Base-by-base conservation (phyloP, 1,140 invertebrate genomes). In the Tribolium castaneum region DNA sequence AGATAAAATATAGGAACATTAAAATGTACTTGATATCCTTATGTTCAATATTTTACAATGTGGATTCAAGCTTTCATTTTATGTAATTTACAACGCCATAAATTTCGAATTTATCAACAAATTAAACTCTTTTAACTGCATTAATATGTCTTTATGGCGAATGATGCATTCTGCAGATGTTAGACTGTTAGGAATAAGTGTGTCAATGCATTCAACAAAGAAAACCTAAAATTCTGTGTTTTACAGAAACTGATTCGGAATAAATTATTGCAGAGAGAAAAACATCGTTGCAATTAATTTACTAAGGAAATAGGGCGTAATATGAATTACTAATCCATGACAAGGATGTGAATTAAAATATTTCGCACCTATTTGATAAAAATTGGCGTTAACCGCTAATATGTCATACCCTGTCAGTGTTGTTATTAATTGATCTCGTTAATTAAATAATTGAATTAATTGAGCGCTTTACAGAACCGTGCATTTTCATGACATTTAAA, bases 401-500 rank as follows among this genome's bases (percentile, higher is more conserved):
- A 6, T 19, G 19, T 59, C 54, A 59, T 22, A 22, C 22, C 22
- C 54, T 59, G 54, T 59, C 54, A 59, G 9, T 54, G 9, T n/a
- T 25, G 10, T 59, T 59, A 59, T 59, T 59, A 59, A 59, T 59
- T 59, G 54, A 25, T 22, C 9, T 59, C 4, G 54, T 59, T 59
- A 59, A 59, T 59, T 59, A 56, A 56, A 19, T 56, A 59, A 59
- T 52, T 14, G 54, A 59, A 59, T 59, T 52, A 52, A 52, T 52
- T 52, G 16, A 13, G 13, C 10, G 51, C 9, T 51, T 51, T 34
- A 62, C 16, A 14, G 62, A 45, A 34, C 30, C 34, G 62, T 30
- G 22, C 13, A 70, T 45, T 14, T 70, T 14, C 14, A 39, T 70
- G 45, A 70, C 30, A 70, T 14, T 34, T 22, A 66, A 30, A 34